phyloP scores from a whole-genome alignment of 2,113 vertebrate genomes.

The Nettapus auritus region DNA sequence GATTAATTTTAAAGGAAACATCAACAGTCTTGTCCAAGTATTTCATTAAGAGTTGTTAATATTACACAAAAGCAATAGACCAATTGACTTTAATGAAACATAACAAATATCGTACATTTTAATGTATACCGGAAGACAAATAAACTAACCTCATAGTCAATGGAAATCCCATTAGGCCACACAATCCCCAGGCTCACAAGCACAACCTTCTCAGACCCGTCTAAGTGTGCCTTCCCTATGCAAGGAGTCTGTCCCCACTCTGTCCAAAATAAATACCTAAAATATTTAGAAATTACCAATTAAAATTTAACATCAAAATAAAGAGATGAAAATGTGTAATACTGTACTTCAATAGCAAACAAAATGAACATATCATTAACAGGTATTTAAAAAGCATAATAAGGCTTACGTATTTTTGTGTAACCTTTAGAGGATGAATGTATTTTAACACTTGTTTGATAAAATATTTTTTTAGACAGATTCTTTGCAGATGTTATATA shows the following conservation, averaged over 20 bases:
- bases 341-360: neutral
- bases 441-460: neutral
- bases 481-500: neutral
- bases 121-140: neutral
- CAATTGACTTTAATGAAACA: slow-evolving; percentile 1
- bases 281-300: slow-evolving; percentile 26
- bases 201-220: slow-evolving; percentile 92
- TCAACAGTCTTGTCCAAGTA: slow-evolving; percentile 62
- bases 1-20: slow-evolving; percentile 84
- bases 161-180: slow-evolving; percentile 97
- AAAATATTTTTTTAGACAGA: neutral
- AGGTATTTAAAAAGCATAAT: neutral
- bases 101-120: neutral
- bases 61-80: slow-evolving; percentile 32
- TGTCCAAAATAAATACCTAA: slow-evolving; percentile 97
- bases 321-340: neutral
- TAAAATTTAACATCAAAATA: neutral
- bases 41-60: slow-evolving; percentile 68
- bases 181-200: slow-evolving; percentile 91
- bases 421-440: neutral
- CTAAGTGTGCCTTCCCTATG: slow-evolving; percentile 91
- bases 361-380: neutral
- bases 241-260: slow-evolving; percentile 97
- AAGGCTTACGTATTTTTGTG: neutral
- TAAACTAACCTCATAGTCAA: slow-evolving; percentile 92